Conservation (phyloP, 2,113 vertebrate species). For the Butorides virescens region DNA sequence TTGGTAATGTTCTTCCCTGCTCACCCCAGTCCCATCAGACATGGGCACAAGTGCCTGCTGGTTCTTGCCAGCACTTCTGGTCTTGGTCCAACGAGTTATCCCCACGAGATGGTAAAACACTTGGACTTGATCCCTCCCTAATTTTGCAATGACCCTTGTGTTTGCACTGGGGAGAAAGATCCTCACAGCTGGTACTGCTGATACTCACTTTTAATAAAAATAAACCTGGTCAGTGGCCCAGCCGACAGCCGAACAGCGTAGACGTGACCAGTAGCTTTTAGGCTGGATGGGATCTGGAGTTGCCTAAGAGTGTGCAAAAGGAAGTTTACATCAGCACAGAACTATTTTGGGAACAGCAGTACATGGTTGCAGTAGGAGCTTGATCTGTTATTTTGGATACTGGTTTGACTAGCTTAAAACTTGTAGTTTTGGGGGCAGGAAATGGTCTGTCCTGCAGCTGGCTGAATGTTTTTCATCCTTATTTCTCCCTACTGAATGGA, state of each 20-base stretch:
- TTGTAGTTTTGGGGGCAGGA: background rate
- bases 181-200: background rate
- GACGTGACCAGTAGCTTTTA: conserved; percentile 23
- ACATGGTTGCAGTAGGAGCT: conserved; percentile 33
- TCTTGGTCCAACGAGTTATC: background rate
- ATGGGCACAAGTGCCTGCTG: background rate
- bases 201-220: conserved; percentile 21
- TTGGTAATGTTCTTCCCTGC: conserved; percentile 69
- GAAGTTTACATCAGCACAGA: conserved; percentile 56
- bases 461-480: conserved; percentile 1
- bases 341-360: conserved; percentile 32
- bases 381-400: conserved; percentile 40
- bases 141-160: background rate
- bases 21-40: background rate
- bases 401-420: conserved; percentile 31
- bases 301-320: conserved; percentile 24
- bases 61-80: background rate
- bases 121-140: background rate
- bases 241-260: background rate
- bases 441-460: conserved; percentile 32
- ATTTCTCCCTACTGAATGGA: background rate
- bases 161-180: background rate
- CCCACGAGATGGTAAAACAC: background rate
- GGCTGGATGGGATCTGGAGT: conserved; percentile 15
- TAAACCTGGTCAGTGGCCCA: background rate